phyloP scores from a whole-genome alignment of 2,113 vertebrate species.

The Periophthalmodon schlosseri region DNA sequence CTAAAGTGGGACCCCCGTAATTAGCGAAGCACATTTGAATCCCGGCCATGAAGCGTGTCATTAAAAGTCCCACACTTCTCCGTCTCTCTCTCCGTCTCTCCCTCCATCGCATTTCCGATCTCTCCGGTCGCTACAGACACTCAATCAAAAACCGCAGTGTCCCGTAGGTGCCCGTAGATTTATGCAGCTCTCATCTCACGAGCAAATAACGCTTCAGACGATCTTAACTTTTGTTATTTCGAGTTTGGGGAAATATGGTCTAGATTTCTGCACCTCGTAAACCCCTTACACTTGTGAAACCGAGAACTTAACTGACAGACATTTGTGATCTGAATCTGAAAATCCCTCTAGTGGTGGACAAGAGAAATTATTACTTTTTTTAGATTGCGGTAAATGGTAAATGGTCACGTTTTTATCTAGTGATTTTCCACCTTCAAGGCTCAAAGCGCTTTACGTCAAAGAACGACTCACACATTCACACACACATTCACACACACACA shows the following conservation, averaged over 20 bases:
- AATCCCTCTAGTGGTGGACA: too few species aligned
- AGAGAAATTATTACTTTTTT: too few species aligned
- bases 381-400: too few species aligned
- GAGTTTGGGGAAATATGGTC: neutral
- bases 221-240: neutral
- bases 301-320: neutral
- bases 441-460: too few species aligned
- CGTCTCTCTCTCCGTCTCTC: neutral
- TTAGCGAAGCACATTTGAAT: constrained; percentile 62
- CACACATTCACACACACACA: too few species aligned
- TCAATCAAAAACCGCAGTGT: neutral
- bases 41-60: constrained; percentile 49
- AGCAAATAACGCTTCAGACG: neutral
- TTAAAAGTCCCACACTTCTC: constrained; percentile 51
- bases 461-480: too few species aligned
- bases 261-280: neutral
- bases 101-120: constrained; percentile 15
- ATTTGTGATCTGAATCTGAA: neutral
- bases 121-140: neutral
- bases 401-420: too few species aligned
- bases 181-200: neutral
- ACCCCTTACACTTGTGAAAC: neutral
- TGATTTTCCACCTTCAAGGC: too few species aligned
- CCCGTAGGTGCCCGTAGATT: neutral
- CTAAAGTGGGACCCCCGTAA: constrained; percentile 48